Evolutionary conservation across 2,888 invertebrate genomes (phyloP).

Genomic region (Eupithecia abbreviata): DNA sequence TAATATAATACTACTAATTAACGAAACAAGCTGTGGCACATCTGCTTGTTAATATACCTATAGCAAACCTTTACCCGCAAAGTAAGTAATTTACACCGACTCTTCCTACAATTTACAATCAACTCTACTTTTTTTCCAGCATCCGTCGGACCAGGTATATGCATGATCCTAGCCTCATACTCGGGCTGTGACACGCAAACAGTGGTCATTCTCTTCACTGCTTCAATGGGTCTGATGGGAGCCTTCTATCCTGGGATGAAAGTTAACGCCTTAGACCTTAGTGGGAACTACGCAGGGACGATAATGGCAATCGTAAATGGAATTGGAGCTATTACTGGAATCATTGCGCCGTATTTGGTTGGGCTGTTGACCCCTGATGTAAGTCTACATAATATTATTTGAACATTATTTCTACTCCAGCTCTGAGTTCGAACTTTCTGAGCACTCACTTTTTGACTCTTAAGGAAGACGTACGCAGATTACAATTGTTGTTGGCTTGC

Average conservation of each 20-base stretch:
- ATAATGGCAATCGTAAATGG: slow-evolving; percentile 89
- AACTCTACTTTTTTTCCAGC: slow-evolving; percentile 65
- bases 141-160: slow-evolving; percentile 86
- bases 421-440: too few species aligned
- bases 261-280: slow-evolving; percentile 87
- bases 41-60: background rate
- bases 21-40: background rate
- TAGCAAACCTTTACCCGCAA: background rate
- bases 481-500: too few species aligned
- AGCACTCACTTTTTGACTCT: too few species aligned
- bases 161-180: slow-evolving; percentile 87
- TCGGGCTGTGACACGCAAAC: slow-evolving; percentile 85
- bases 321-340: slow-evolving; percentile 88
- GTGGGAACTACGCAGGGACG: slow-evolving; percentile 87
- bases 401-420: too few species aligned
- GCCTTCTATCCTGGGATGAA: slow-evolving; percentile 89
- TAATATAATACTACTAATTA: too few species aligned
- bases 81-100: background rate
- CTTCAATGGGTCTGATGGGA: slow-evolving; percentile 88
- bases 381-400: slow-evolving; percentile 52
- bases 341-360: slow-evolving; percentile 87
- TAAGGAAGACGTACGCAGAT: too few species aligned
- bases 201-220: slow-evolving; percentile 86
- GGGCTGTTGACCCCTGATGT: slow-evolving; percentile 86
- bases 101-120: background rate